Base-by-base conservation (phyloP, 2,888 invertebrate species). In the Orthosia cruda region DNA sequence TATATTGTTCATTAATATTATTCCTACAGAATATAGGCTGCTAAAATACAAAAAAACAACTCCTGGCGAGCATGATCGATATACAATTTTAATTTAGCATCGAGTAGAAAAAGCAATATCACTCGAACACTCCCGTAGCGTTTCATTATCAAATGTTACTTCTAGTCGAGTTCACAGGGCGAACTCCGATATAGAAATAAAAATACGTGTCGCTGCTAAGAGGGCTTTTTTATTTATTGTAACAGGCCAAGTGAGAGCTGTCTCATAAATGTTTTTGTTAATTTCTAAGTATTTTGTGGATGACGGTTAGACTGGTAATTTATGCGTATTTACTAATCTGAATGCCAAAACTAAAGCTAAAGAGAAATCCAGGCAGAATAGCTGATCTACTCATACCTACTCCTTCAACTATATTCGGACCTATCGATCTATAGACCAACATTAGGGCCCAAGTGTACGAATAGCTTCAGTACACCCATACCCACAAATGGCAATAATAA, bases 61-160 rank as follows among this genome's bases (percentile, higher is more conserved):
- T 76, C 49, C 3, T 13, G 11, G 55, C 16, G 18, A 23, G 49
- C 11, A 26, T 32, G 16, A 61, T 66, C 59, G 57, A 77, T 55
- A 32, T 12, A 16, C 54, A 13, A 62, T 78, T 79, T 63, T 59
- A 64, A 67, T 81, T 74, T 18, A 12, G 45, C 23, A 68, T 71
- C 20, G 63, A 78, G 52, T n/a, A 54, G 61, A 77, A 75, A 83
- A 80, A 68, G 67, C 71, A 84, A 75, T 80, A 80, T 82, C 69
- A 68, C 26, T 65, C 54, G 54, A 58, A 74, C 26, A 61, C 26
- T 54, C 58, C 74, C 59, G 16, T 49, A 45, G 69, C 59, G 69
- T 72, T 68, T 72, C 75, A 85, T 72, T 82, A 75, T 72, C 61
- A 65, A 81, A 65, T 83, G 85, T 83, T 82, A 80, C 80, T 84